Evolutionary conservation across 2,888 invertebrate genomes (phyloP), one percentile per base, ranked within the genome.

Genomic region (Sphinx pinastri): DNA sequence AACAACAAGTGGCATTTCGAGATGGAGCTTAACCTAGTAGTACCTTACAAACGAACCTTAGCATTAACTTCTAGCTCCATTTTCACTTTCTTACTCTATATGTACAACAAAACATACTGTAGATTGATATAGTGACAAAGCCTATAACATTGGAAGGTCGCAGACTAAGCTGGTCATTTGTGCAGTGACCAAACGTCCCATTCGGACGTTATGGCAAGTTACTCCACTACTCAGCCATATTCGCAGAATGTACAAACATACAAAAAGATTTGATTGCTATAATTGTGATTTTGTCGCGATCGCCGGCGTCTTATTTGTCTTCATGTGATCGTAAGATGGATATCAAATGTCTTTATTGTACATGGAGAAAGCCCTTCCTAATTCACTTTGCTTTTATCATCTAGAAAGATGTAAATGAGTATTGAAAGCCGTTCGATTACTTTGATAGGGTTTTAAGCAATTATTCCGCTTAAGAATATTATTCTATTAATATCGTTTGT

Each of bases 241-340:
- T 67, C 14, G 52, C 67, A 52, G 25, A 25, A 51, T 52, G 14
- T 68, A 47, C 54, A 54, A 68, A 16, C 19, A 58, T 31, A 60
- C 52, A 51, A 19, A 68, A 52, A 52, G 52, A 68, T 52, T 59
- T 60, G 68, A 59, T 68, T 12, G 59, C 25, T 59, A 68, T 68
- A 68, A 59, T 68, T 68, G 68, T 68, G 68, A 68, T 59, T 60
- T 68, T 68, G 59, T 59, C 68, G 51, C 68, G 68, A 69, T 63
- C 19, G 54, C 14, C 60, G 52, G 45, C 51, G 51, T 68, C n/a
- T 59, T 69, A 60, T 69, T 63, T 63, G 69, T 69, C 38, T 69
- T 19, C 52, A 19, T 63, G 60, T 69, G 52, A 63, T 63, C 63
- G 47, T 63, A 63, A 63, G 49, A 49, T 55, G 19, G 55, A 60